Evolutionary conservation across 2,113 vertebrate genomes (phyloP).

Genomic region (Macroglossus sobrinus): DNA sequence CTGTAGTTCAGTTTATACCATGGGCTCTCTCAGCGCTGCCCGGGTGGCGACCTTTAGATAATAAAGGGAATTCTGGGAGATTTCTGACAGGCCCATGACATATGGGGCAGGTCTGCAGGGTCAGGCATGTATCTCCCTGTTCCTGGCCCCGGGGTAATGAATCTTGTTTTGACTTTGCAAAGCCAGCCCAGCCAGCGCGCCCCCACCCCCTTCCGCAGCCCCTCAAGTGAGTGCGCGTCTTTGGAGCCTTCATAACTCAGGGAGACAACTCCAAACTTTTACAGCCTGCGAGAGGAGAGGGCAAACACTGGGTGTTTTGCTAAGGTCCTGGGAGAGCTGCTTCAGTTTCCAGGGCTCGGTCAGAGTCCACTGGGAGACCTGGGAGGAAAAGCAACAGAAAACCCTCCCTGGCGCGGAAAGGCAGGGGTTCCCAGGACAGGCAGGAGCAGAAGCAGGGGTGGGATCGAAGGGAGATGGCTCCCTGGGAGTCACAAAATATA

Average conservation of each 20-base stretch:
- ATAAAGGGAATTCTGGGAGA: slow-evolving; percentile 79
- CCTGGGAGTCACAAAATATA: not conserved
- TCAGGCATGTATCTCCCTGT: slow-evolving; percentile 67
- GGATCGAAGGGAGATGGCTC: not conserved
- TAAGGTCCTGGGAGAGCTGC: slow-evolving; percentile 43
- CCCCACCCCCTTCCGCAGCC: not conserved
- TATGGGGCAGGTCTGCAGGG: slow-evolving; percentile 70
- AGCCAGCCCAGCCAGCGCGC: slow-evolving; percentile 28
- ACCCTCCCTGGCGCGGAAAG: not conserved
- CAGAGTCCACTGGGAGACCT: not conserved
- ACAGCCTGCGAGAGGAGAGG: not conserved
- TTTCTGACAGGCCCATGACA: slow-evolving; percentile 77
- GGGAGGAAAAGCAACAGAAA: not conserved
- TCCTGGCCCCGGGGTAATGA: slow-evolving; percentile 67
- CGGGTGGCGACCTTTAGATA: slow-evolving; percentile 74
- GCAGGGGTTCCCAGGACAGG: not conserved
- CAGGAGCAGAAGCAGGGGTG: not conserved
- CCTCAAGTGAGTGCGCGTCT: not conserved
- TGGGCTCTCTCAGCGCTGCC: slow-evolving; percentile 71
- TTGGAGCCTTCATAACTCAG: slow-evolving; percentile 51
- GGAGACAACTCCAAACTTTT: not conserved
- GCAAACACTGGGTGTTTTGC: not conserved
- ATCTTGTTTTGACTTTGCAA: slow-evolving; percentile 72
- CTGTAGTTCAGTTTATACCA: slow-evolving; percentile 52
- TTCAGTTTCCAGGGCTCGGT: not conserved